phyloP scores from a whole-genome alignment of 2,113 vertebrate species.

The Grallaria varia region DNA sequence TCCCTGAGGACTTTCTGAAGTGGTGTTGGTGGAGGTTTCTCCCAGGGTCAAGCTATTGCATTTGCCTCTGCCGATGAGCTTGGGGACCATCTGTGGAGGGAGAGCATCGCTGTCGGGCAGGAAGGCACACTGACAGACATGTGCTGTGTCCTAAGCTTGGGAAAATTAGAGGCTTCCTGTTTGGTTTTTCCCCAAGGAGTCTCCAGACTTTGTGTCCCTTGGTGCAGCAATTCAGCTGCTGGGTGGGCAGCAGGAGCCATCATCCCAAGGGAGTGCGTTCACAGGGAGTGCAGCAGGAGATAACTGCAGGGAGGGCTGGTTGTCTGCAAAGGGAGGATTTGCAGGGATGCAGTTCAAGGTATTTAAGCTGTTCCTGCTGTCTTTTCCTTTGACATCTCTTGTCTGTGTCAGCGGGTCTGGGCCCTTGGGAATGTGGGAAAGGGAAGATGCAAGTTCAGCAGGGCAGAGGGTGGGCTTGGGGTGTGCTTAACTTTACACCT shows the following conservation, averaged over 20 bases:
- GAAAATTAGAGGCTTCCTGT: accelerated
- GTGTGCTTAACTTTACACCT: background rate
- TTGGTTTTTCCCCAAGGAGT: background rate
- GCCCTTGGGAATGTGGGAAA: background rate
- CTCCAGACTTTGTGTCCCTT: background rate
- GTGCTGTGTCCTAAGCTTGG: background rate
- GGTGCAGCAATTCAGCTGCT: accelerated
- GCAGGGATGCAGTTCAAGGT: background rate
- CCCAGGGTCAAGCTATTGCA: background rate
- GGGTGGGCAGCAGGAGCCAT: background rate
- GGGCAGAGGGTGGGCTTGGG: background rate
- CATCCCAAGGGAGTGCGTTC: accelerated
- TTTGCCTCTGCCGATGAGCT: background rate
- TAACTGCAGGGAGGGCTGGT: background rate
- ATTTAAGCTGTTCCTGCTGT: background rate
- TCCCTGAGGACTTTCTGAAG: background rate
- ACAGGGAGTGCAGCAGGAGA: background rate
- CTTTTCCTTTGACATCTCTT: background rate
- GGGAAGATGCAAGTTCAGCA: background rate
- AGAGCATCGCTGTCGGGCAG: background rate
- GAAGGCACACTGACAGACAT: accelerated
- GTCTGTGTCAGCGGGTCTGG: background rate
- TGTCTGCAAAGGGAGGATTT: background rate
- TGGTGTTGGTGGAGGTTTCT: background rate
- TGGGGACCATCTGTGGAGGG: accelerated